Evolutionary conservation across 1,140 invertebrate species (phyloP), one percentile per base, ranked within the genome.

Genomic region (Cotesia chilonis): DNA sequence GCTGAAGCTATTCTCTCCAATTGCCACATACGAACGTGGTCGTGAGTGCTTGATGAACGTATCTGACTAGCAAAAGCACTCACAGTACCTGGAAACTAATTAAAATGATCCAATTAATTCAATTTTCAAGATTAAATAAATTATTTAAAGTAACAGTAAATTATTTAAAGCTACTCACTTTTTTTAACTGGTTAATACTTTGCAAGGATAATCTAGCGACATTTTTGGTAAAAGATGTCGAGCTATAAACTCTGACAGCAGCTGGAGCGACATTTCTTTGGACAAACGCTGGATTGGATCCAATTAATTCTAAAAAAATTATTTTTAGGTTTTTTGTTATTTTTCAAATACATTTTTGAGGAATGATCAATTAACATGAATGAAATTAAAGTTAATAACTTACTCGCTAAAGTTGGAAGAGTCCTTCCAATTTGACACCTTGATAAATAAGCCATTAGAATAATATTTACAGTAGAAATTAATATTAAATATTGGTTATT

Each of bases 21-120:
- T 10, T 91, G 89, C 94, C 94, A 95, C 9, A 93, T 71, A 52
- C 87, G 85, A 3, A 88, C 87, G 80, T 92, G 91, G 80, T 89
- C 85, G 10, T 74, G 75, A 38, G 76, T 68, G 17, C 81, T 81
- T n/a, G 81, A 70, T 74, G 80, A 80, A 63, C 83, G 77, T 51
- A 14, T 72, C 70, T 82, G 78, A 70, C 75, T 78, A 1, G 69
- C 54, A 10, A 66, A 72, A 5, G 73, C 35, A 20, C 35, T 52
- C 12, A 59, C 5, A 37, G 55, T 60, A 63, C 61, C 60, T 67
- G 64, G 69, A 6, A 77, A 17, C 76, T 79, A 52, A 7, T 4
- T 5, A 65, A 38, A 37, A 37, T 36, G 4, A 0, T 12, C 17
- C 66, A 66, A 52, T 66, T 36, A 54, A 28, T 28, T 28, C 1